phyloP scores from a whole-genome alignment of 1,140 invertebrate species.

The Ceratina japonica region DNA sequence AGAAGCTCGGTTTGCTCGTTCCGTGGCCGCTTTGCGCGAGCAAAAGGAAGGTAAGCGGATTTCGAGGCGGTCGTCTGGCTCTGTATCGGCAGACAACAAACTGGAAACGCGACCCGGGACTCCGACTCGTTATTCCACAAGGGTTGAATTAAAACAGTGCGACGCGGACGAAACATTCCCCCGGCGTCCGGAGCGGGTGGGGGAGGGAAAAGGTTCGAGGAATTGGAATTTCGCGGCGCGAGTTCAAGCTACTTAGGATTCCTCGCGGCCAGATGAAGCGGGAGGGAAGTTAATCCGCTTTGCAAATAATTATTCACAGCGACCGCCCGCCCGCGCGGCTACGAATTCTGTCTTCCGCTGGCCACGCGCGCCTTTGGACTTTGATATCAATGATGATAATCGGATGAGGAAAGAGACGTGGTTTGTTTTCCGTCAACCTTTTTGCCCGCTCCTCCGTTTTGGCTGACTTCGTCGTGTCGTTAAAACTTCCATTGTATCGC shows the following conservation, averaged over 20 bases:
- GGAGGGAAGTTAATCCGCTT: conserved; percentile 39
- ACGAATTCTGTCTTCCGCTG: background rate
- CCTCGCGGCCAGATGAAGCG: conserved; percentile 26
- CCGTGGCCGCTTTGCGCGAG: conserved; percentile 38
- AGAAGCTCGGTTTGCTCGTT: conserved; percentile 52
- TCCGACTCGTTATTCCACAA: conserved; percentile 15
- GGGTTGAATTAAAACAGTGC: conserved; percentile 38
- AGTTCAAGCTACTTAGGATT: conserved; percentile 36
- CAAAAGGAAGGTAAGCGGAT: conserved; percentile 60
- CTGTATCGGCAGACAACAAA: conserved; percentile 5
- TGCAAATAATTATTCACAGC: conserved; percentile 41
- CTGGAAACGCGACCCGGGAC: conserved; percentile 14
- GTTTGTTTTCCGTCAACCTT: too few relatives aligned
- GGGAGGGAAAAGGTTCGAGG: background rate
- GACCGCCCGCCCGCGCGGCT: background rate
- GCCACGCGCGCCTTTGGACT: too few relatives aligned
- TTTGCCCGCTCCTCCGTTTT: too few relatives aligned
- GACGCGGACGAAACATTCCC: background rate
- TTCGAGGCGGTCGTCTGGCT: conserved; percentile 36
- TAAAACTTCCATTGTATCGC: too few relatives aligned
- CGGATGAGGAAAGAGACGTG: too few relatives aligned
- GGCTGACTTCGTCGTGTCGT: too few relatives aligned
- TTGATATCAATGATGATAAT: too few relatives aligned
- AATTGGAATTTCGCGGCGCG: conserved; percentile 16
- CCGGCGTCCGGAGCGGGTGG: background rate